phyloP scores from a whole-genome alignment of 2,113 vertebrate species.

The Tragelaphus buxtoni region DNA sequence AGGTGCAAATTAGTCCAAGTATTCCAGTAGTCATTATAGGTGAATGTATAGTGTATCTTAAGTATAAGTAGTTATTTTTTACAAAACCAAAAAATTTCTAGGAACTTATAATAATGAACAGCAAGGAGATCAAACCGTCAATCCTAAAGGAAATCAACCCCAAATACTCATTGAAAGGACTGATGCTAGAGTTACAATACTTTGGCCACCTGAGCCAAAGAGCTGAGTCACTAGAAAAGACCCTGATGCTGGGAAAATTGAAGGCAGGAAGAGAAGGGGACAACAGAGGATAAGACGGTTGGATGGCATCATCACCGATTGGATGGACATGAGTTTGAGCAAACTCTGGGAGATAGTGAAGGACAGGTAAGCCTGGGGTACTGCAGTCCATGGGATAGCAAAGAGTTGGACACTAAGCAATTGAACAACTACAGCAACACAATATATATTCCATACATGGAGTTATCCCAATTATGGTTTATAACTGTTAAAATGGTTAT shows the following conservation, averaged over 20 bases:
- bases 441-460: neutral
- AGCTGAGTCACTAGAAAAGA: neutral
- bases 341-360: neutral
- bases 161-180: neutral
- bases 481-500: neutral
- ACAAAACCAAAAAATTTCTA: neutral
- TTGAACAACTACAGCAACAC: neutral
- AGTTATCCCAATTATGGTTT: neutral
- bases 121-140: neutral
- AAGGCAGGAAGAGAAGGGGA: neutral
- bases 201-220: neutral
- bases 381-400: neutral
- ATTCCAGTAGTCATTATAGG: neutral
- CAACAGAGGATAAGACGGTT: neutral
- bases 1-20: neutral
- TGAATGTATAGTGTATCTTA: neutral
- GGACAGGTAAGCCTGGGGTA: accelerated
- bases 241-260: neutral
- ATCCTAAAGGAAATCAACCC: neutral
- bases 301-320: neutral
- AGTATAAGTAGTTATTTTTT: neutral
- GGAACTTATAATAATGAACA: neutral
- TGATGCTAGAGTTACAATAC: neutral
- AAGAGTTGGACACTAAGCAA: neutral
- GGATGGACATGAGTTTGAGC: neutral